Evolutionary conservation across 2,797 vertebrate genomes (phyloP), one percentile per base, ranked within the genome.

Genomic region (Siniperca undulata): DNA sequence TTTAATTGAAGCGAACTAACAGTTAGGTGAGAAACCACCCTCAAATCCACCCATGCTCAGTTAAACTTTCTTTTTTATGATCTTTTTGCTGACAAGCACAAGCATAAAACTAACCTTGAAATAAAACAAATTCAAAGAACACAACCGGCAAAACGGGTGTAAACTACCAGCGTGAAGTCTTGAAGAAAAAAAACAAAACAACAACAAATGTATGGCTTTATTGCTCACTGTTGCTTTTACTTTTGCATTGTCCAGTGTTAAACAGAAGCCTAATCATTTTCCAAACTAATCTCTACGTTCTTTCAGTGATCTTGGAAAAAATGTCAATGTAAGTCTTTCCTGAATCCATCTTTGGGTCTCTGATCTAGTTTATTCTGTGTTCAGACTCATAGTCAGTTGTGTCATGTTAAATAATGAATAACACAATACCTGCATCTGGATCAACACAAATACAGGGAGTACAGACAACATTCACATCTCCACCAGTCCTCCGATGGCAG

Each of bases 401-500:
- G 34, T 53, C 22, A 34, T 40, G 55, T 46, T 40, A 30, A 40
- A 67, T 48, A 30, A 55, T 40, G n/a, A 69, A 30, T 2, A 20
- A 56, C 16, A 59, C 11, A 42, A 10, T 5, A 74, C n/a, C 14
- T 4, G 27, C 14, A 56, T 48, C 12, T 16, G 46, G 40, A n/a
- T 22, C 17, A 10, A 53, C n/a, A 59, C 24, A 76, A 24, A 66
- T 0, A 72, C 16, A n/a, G 9, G 7, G 46, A 59, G 27, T 24
- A 22, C 7, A 74, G 70, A 74, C 36, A 55, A 30, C 50, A 40
- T 70, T 38, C 34, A 22, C 44, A 46, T 68, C 6, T 65, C 7
- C 44, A 10, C 13, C 24, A 40, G 56, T 74, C 7, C 8, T 46
- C 24, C 84, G 81, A 86, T 77, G 76, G 68, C 60, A 58, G 11